Conservation (phyloP, 2,113 vertebrate species). For the Charadrius vociferus region DNA sequence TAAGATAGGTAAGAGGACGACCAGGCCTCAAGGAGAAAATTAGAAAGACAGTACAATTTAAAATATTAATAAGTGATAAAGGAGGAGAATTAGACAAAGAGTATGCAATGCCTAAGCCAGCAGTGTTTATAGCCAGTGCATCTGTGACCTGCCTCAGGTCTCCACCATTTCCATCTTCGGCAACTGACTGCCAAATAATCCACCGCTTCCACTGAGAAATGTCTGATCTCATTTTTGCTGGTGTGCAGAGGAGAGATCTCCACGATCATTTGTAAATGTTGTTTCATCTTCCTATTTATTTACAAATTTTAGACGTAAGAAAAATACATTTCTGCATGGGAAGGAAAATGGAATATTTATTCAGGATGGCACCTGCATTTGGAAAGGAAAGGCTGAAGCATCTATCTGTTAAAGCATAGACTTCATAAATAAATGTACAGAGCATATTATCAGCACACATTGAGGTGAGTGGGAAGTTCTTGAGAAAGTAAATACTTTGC, state of each 20-base stretch:
- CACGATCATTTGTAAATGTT: neutral
- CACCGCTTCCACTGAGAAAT: neutral
- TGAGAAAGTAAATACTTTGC: neutral
- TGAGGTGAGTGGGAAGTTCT: neutral
- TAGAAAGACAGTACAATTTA: neutral
- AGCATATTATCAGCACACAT: neutral
- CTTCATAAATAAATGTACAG: neutral
- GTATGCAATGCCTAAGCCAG: neutral
- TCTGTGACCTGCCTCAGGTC: neutral
- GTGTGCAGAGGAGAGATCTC: neutral
- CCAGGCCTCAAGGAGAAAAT: neutral
- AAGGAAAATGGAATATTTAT: neutral
- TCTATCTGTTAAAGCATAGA: neutral
- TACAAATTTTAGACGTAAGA: neutral
- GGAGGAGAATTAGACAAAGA: neutral
- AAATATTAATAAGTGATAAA: neutral
- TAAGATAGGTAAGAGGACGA: neutral
- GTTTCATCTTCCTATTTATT: neutral
- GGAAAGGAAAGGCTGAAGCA: neutral
- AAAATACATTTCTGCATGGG: neutral
- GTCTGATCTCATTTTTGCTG: neutral
- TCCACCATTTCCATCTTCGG: neutral
- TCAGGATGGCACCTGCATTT: neutral
- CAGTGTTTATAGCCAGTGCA: neutral
- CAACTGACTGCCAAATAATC: neutral